A percentile compares a stretch with the other conserved stretches of the same genome.
Conservation (phyloP, 2,113 vertebrate species). For the Sakesphorus luctuosus region DNA sequence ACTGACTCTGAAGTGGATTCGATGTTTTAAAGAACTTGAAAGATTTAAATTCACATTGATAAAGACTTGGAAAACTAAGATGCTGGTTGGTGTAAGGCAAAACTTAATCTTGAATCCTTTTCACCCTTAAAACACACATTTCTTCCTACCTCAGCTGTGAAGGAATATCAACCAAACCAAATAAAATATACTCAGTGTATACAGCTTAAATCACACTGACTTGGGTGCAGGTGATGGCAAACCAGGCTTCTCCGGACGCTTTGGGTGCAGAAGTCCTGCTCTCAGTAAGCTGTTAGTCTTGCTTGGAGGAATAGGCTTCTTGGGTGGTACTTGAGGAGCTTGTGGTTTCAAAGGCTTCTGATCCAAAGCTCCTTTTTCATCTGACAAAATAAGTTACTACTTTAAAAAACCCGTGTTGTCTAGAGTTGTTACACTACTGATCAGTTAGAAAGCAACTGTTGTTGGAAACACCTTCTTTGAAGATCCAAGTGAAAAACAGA, state of each 20-base stretch:
- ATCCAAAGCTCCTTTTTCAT: constrained; percentile 83
- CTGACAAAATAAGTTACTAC: constrained; percentile 65
- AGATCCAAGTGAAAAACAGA: not conserved
- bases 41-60: rapidly evolving
- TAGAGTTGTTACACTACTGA: not conserved
- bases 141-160: not conserved
- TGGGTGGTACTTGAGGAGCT: constrained; percentile 91
- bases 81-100: not conserved
- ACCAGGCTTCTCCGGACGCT: constrained; percentile 88
- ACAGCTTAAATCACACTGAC: constrained; percentile 71
- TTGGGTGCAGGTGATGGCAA: constrained; percentile 78
- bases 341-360: constrained; percentile 86
- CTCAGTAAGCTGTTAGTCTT: constrained; percentile 79
- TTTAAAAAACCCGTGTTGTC: not conserved
- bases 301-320: constrained; percentile 88
- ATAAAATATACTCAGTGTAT: not conserved
- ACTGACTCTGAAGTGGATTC: not conserved
- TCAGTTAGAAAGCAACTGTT: not conserved
- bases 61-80: not conserved
- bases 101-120: not conserved
- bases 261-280: constrained; percentile 78
- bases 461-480: not conserved
- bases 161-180: not conserved
- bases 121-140: not conserved
- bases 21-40: not conserved